These are phyloP conservation scores for Coptodon bakossiorum DNA, from an alignment of 2,113 vertebrate genomes.

Conservation along the genomic window DNA sequence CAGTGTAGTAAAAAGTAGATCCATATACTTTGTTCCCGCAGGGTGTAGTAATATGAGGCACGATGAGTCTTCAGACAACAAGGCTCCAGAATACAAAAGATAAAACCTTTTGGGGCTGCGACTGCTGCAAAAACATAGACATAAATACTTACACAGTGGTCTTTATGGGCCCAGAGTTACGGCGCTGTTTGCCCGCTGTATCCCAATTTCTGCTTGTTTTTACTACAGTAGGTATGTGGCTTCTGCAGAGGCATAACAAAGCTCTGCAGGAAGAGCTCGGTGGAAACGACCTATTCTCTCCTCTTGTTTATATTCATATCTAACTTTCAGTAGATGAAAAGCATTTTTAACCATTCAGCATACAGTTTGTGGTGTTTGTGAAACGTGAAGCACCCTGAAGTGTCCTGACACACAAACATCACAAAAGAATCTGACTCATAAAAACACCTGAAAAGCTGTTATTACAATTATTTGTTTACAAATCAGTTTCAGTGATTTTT, in stretches of 20 bases:
- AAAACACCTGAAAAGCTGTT: not conserved
- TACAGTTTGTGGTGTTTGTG: not conserved
- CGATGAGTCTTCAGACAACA: constrained; percentile 30
- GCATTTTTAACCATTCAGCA: not conserved
- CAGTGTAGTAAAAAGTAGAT: constrained; percentile 18
- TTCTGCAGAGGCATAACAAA: not conserved
- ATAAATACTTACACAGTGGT: not conserved
- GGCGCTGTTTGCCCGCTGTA: not conserved
- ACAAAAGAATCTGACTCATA: not conserved
- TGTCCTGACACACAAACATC: not conserved
- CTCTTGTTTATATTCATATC: not conserved
- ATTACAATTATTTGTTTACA: not conserved
- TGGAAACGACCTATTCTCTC: not conserved
- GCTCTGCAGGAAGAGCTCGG: not conserved
- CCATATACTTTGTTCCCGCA: not conserved
- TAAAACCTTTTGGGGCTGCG: constrained; percentile 29
- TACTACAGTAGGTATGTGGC: not conserved
- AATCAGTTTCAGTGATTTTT: not conserved
- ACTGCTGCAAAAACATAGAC: not conserved
- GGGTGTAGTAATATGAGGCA: constrained; percentile 21
- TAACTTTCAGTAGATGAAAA: not conserved
- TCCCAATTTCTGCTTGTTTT: not conserved
- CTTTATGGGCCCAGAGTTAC: not conserved
- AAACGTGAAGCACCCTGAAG: not conserved
- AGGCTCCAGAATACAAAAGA: constrained; percentile 14